Percentiles rank a stretch among this genome's conserved stretches.
phyloP scores from a whole-genome alignment of 23 tunicate species.

The Corella eumyota region DNA sequence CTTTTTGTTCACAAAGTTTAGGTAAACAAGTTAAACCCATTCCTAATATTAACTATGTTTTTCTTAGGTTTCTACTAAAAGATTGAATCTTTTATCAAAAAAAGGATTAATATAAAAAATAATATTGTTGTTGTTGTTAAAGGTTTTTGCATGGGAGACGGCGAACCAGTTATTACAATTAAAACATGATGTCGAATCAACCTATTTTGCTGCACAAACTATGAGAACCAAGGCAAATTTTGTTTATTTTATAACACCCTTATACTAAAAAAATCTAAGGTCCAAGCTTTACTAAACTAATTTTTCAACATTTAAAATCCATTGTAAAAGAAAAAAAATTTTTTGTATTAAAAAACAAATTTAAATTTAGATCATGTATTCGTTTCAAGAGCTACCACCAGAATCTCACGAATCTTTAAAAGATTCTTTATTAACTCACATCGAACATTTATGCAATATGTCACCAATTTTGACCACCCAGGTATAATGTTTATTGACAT shows the following conservation, averaged over 20 bases:
- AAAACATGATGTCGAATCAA: constrained; percentile 84
- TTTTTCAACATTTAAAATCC: not conserved
- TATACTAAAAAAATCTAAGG: not conserved
- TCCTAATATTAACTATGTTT: no score
- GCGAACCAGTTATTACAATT: constrained; percentile 62
- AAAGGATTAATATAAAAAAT: no score
- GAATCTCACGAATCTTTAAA: constrained; percentile 48
- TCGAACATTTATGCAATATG: constrained; percentile 43
- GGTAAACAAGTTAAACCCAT: no score
- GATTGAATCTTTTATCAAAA: no score
- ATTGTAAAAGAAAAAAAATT: not conserved
- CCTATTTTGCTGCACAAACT: constrained; percentile 96
- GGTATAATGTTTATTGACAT: no score
- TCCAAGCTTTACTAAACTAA: not conserved
- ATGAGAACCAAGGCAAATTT: constrained; percentile 74
- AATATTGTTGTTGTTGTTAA: not conserved
- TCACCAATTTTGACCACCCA: constrained; percentile 70
- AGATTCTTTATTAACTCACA: constrained; percentile 55
- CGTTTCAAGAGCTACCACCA: constrained; percentile 66
- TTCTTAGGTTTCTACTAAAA: no score
- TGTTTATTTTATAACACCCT: not conserved
- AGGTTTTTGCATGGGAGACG: constrained; percentile 98
- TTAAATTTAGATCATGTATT: constrained; percentile 61
- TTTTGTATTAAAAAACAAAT: not conserved
- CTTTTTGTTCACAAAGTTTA: no score